These are phyloP conservation scores for Callimorpha dominula DNA, from an alignment of 2,888 invertebrate species.

Conservation along the genomic window DNA sequence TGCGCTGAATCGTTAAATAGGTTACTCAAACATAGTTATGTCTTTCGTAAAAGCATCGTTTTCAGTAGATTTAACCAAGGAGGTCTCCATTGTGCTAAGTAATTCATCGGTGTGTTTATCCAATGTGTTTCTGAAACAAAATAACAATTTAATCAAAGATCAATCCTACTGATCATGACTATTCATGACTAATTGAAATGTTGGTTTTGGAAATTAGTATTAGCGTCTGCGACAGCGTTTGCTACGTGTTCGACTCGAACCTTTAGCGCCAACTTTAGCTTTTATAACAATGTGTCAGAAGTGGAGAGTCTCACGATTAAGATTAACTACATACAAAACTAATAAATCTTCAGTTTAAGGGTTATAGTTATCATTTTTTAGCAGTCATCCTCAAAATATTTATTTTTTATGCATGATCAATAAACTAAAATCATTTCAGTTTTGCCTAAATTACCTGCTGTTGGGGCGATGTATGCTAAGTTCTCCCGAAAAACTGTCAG, in stretches of 20 bases:
- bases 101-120: constrained; percentile 65
- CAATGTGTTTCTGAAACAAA: constrained; percentile 65
- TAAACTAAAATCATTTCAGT: no score
- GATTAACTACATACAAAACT: no score
- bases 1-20: neutral
- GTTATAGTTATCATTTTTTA: no score
- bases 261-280: no score
- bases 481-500: constrained; percentile 81
- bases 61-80: constrained; percentile 66
- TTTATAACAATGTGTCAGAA: no score
- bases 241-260: no score
- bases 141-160: neutral
- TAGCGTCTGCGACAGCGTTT: no score
- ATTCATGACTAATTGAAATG: neutral
- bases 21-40: constrained; percentile 66
- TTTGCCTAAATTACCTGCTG: constrained; percentile 58
- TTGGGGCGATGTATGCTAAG: constrained; percentile 66
- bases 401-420: no score
- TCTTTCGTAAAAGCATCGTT: constrained; percentile 67
- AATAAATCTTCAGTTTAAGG: no score
- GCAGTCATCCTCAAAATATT: no score
- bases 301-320: no score
- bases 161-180: neutral
- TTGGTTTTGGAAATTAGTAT: neutral
- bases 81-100: constrained; percentile 65